phyloP scores from a whole-genome alignment of 1,140 invertebrate genomes.

The Drosophila nebulosa region DNA sequence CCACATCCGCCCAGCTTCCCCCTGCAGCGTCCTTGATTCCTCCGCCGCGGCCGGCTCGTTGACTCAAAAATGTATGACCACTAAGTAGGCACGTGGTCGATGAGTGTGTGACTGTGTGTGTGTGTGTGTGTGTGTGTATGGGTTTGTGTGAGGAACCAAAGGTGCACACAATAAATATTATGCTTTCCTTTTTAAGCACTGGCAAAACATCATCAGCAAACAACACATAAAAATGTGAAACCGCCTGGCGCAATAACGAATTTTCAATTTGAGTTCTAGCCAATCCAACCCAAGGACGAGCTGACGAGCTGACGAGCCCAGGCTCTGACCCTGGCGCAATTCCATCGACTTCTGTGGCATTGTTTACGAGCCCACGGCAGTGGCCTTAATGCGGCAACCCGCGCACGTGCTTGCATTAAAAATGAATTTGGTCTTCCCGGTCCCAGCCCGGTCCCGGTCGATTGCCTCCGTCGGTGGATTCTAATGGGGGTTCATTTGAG shows the following conservation, averaged over 20 bases:
- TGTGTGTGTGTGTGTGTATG: not conserved
- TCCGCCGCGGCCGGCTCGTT: not conserved
- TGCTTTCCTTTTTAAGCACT: conserved; percentile 36
- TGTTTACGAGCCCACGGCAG: conserved; percentile 52
- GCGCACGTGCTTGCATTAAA: conserved; percentile 63
- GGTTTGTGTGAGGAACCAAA: conserved; percentile 11
- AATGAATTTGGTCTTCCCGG: conserved; percentile 50
- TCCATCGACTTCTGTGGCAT: conserved; percentile 41
- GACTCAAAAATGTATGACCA: not conserved
- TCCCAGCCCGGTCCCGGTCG: not conserved
- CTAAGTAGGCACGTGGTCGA: conserved; percentile 28
- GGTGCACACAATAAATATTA: conserved; percentile 63
- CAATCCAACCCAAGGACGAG: conserved; percentile 11
- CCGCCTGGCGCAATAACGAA: conserved; percentile 47
- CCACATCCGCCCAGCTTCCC: not conserved
- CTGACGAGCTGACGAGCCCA: not conserved
- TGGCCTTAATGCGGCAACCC: conserved; percentile 34
- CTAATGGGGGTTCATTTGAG: conserved; percentile 29
- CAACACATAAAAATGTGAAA: conserved; percentile 32
- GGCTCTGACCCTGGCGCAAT: not conserved
- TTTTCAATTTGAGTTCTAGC: conserved; percentile 49
- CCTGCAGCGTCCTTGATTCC: not conserved
- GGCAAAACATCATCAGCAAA: conserved; percentile 37
- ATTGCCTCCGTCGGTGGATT: conserved; percentile 8
- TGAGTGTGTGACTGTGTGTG: not conserved